These are phyloP conservation scores for Zingel zingel DNA, from an alignment of 2,113 vertebrate species.

Conservation along the genomic window DNA sequence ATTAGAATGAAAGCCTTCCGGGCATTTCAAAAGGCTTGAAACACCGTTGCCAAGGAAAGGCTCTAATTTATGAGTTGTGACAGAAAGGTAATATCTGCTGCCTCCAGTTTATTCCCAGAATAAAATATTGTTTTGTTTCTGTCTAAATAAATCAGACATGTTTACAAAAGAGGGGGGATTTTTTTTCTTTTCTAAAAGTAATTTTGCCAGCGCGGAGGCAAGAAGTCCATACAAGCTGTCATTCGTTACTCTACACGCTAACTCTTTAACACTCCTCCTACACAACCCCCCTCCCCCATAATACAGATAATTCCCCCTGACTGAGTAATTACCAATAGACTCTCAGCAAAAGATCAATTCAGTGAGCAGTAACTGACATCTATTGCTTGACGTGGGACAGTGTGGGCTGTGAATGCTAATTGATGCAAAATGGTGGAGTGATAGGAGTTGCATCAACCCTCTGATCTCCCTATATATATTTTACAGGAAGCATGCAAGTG, in stretches of 20 bases:
- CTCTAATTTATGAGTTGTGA: slow-evolving; percentile 23
- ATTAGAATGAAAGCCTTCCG: slow-evolving; percentile 3
- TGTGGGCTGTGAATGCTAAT: background rate
- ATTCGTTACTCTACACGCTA: slow-evolving; percentile 36
- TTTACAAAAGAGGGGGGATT: background rate
- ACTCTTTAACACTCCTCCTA: slow-evolving; percentile 50
- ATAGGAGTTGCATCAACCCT: slow-evolving; percentile 47
- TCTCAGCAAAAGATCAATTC: slow-evolving; percentile 34
- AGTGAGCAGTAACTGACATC: slow-evolving; percentile 36
- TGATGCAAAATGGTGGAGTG: slow-evolving; percentile 33
- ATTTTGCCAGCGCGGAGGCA: slow-evolving; percentile 25
- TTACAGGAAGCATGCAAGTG: slow-evolving; percentile 67
- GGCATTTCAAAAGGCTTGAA: background rate
- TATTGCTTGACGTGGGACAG: background rate
- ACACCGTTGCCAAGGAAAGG: background rate
- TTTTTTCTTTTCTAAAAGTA: background rate
- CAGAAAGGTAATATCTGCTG: background rate
- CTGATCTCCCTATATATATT: slow-evolving; percentile 48
- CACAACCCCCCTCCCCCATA: slow-evolving; percentile 31
- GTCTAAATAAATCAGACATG: slow-evolving; percentile 10
- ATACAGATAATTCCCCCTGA: slow-evolving; percentile 56
- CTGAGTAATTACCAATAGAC: slow-evolving; percentile 48
- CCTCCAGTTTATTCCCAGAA: slow-evolving; percentile 17
- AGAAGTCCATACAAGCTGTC: slow-evolving; percentile 33
- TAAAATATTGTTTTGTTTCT: slow-evolving; percentile 2